Evolutionary conservation across 2,888 invertebrate species (phyloP).

Genomic region (Venusia cambrica): DNA sequence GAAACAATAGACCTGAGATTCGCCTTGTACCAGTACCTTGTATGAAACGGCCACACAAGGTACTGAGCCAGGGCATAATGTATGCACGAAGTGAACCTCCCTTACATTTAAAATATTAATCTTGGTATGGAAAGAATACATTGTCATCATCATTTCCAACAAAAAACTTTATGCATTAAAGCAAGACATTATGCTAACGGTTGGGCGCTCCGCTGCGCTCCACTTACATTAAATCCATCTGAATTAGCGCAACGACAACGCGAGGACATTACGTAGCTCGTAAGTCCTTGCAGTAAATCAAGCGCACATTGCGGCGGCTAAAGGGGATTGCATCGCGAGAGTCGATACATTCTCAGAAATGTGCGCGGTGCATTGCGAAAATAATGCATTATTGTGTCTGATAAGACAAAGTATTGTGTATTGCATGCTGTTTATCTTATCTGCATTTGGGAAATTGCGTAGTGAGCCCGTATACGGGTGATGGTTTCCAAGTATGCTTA

Average conservation of each 20-base stretch:
- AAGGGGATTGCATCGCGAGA: constrained; percentile 28
- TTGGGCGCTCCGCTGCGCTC: constrained; percentile 41
- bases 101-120: constrained; percentile 15
- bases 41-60: no score
- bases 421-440: constrained; percentile 1
- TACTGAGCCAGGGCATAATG: no score
- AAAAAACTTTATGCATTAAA: constrained; percentile 37
- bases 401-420: no score
- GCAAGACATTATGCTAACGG: constrained; percentile 43
- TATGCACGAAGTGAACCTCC: constrained; percentile 1
- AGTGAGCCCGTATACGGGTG: no score
- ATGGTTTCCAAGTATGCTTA: no score
- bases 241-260: constrained; percentile 56
- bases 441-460: no score
- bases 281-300: constrained; percentile 58
- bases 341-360: constrained; percentile 21
- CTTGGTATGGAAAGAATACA: constrained; percentile 12
- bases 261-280: constrained; percentile 49
- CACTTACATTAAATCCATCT: constrained; percentile 54
- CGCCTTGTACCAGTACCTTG: no score
- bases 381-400: constrained; percentile 6
- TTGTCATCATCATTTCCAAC: constrained; percentile 23
- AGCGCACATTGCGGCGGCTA: constrained; percentile 28
- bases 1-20: no score
- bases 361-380: constrained; percentile 9